Conservation (phyloP, 92 coral and sea anemone species). For the Metridium senile region DNA sequence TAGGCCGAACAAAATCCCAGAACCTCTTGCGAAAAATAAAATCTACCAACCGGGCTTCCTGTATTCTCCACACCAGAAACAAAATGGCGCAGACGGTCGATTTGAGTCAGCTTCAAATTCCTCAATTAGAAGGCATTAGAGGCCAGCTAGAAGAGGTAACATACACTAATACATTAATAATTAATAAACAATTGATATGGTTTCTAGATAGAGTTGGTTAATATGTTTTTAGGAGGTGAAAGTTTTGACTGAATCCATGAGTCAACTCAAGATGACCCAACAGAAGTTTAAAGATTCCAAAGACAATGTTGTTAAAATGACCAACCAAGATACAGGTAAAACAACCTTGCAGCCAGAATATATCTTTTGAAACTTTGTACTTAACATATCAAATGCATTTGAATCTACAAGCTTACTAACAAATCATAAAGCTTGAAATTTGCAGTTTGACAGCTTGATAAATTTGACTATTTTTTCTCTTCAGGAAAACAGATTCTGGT, state of each 20-base stretch:
- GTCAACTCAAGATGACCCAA: conserved; percentile 87
- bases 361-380: background rate
- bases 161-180: background rate
- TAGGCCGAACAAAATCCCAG: background rate
- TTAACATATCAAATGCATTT: background rate
- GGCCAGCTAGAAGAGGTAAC: conserved; percentile 89
- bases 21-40: background rate
- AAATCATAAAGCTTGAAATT: background rate
- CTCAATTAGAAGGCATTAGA: conserved; percentile 88
- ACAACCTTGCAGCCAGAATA: background rate
- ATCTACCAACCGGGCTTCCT: conserved; percentile 27
- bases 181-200: background rate
- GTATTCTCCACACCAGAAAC: conserved; percentile 28
- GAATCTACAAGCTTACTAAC: background rate
- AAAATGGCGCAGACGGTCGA: conserved; percentile 87
- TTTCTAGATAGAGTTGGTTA: background rate
- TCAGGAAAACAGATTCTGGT: conserved; percentile 90
- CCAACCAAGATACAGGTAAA: conserved; percentile 68
- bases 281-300: conserved; percentile 91
- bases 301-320: conserved; percentile 85
- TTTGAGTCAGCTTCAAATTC: conserved; percentile 83
- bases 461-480: background rate
- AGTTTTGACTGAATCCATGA: conserved; percentile 88
- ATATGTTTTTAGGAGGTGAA: conserved; percentile 79
- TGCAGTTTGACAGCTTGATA: background rate